A percentile compares a stretch with the other conserved stretches of the same genome.
Evolutionary conservation across 2,113 vertebrate species (phyloP).

Genomic region (Oncorhynchus tshawytscha): DNA sequence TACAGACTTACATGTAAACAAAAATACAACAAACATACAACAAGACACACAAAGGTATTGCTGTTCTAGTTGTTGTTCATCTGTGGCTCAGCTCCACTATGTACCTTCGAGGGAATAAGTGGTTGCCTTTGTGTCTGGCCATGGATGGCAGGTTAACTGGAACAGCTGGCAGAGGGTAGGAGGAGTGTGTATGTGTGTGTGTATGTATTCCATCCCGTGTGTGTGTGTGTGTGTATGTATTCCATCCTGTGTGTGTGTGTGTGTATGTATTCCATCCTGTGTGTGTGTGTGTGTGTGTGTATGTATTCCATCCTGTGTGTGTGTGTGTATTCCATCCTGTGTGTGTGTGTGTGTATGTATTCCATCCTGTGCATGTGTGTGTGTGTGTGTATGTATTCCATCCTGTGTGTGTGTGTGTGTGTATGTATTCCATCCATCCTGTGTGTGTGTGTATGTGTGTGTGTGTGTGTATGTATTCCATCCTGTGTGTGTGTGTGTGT

Average conservation of each 20-base stretch:
- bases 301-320: too few relatives aligned
- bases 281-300: too few relatives aligned
- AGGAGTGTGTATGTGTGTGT: not conserved
- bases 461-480: too few relatives aligned
- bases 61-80: not conserved
- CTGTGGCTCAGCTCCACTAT: not conserved
- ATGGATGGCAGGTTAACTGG: slow-evolving; percentile 1
- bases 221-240: too few relatives aligned
- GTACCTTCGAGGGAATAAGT: not conserved
- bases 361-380: not conserved
- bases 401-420: too few relatives aligned
- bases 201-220: not conserved
- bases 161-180: not conserved
- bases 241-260: not conserved
- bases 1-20: too few relatives aligned
- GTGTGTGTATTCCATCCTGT: not conserved
- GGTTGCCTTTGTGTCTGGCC: slow-evolving; percentile 2
- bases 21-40: too few relatives aligned
- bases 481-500: too few relatives aligned
- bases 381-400: not conserved
- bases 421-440: not conserved
- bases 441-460: not conserved
- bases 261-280: not conserved
- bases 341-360: not conserved
- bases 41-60: not conserved